Base-by-base conservation (phyloP, 1,140 invertebrate genomes). In the Luehdorfia chinensis region DNA sequence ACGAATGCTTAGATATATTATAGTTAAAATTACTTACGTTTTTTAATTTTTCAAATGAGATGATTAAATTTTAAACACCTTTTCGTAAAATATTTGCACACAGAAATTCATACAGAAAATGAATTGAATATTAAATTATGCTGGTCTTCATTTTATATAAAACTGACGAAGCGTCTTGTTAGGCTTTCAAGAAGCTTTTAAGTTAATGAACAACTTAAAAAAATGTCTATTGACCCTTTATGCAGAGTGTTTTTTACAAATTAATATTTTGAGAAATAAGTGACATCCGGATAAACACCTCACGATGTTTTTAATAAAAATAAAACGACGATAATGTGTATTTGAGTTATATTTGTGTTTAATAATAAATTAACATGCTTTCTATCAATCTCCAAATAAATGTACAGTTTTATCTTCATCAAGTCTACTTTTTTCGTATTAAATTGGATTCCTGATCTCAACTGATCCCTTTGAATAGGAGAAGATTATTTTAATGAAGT, bases 91-190 rank as follows among this genome's bases (percentile, higher is more conserved):
- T 67, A 66, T 71, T 57, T 56, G 64, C 73, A 73, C 59, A 74
- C 65, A 75, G 65, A 77, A 74, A 83, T 70, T 79, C 73, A 73
- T 75, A 83, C 67, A 71, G 68, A 75, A 78, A 79, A 77, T 79
- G 72, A 79, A 85, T 79, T 55, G 73, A 85, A 83, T 85, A 85
- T 83, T 83, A 79, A 83, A 85, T 85, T 83, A 85, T 78, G 75
- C 77, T 81, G 71, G 70, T 71, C 67, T 68, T 67, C 67, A 64
- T 75, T 80, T 81, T 83, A 47, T 76, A 69, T 78, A 78, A 83
- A 81, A 75, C 76, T 81, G 78, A 83, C 69, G 74, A 77, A 76
- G 77, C 74, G 68, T 74, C 76, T 83, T 85, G 74, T 85, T 79
- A 71, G 72, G 73, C 78, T 85, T 77, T 81, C 72, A 71, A 84